Base-by-base conservation (phyloP, 2,888 invertebrate genomes). In the Xanthia togata region DNA sequence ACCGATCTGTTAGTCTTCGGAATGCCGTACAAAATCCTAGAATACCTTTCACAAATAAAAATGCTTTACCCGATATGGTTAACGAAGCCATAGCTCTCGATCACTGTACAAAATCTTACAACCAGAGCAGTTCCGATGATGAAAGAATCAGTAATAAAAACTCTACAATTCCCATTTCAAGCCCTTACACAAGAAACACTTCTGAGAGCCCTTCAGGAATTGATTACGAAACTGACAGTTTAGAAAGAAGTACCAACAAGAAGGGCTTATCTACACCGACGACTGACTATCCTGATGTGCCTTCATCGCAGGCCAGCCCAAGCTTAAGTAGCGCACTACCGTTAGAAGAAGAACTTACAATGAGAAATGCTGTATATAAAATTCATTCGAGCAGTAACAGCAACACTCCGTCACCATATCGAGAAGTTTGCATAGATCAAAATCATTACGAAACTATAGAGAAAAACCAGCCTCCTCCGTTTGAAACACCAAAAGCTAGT, bases 271-370 rank as follows among this genome's bases (percentile, higher is more conserved):
- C 96, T 44, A 97, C 97, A 9, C 97, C 97, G 0, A 97, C 97
- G 0, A 97, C 97, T 4, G 97, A 97, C 76, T 97, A 97, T 89
- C 97, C 97, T 0, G 98, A 98, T 86, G 93, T 97, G 9, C 97
- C 97, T 0, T 97, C 97, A 31, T 97, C 97, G 11, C 98, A 98
- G 88, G 97, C 98, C 0, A 98, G 98, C 89, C 98, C 98, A 5
- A 98, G 98, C 82, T 92, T 98, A 76, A 98, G 98, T 84, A 97
- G 97, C 4, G 98, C 98, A 1, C 92, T 98, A 73, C 98, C 98
- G 0, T 95, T 98, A 91, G 98, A 98, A 90, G 98, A 98, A 95
- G 98, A 98, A 92, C 95, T 98, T 84, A 98, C 98, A 41, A 98
- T 98, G 96, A 97, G 97, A 87, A 98, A 98, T 90, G 98, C 98